Evolutionary conservation across 2,797 vertebrate genomes (phyloP), one percentile per base, ranked within the genome.

Genomic region (Denticeps clupeoides): DNA sequence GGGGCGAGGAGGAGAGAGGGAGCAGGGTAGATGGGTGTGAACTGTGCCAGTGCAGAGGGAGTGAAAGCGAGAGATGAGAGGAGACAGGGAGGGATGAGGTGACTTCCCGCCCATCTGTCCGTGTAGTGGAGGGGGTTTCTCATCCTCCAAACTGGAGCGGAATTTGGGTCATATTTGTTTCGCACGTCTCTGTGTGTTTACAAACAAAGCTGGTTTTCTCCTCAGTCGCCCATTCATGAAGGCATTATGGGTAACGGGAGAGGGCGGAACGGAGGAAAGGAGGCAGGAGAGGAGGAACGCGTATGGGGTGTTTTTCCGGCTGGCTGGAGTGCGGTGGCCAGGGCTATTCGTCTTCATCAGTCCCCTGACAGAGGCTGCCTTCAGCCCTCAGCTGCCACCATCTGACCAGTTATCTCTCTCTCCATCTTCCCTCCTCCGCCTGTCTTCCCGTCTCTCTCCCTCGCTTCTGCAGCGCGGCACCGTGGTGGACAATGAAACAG

Each of bases 301-400:
- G 3, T 4, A 35, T 11, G 35, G 35, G 61, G 68, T 78, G 74
- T 72, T 81, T 82, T 79, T 75, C 76, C 71, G 74, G 68, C 69
- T 78, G 77, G 73, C 66, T 80, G 53, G 74, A 75, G 75, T 73
- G 63, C 62, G 41, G 57, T 54, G 64, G 60, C 57, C n/a, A 61
- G 45, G 24, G 32, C 60, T 74, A 74, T 84, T 80, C 62, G 65
- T 83, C 80, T 82, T 75, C 67, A 70, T 79, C 70, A 68, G 64
- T 24, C 27, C 29, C 18, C 15, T 61, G 77, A 75, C 80, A 77
- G 68, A 51, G 58, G 64, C 56, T 38, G 35, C 35, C 35, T 38
- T 38, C 24, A 57, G 65, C 60, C 69, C 59, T 58, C 56, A 45
- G 58, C 53, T 48, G 59, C 27, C 18, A 45, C 45, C 9, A 29